Conservation (phyloP, 2,888 invertebrate species). For the Cartodere bifasciata region DNA sequence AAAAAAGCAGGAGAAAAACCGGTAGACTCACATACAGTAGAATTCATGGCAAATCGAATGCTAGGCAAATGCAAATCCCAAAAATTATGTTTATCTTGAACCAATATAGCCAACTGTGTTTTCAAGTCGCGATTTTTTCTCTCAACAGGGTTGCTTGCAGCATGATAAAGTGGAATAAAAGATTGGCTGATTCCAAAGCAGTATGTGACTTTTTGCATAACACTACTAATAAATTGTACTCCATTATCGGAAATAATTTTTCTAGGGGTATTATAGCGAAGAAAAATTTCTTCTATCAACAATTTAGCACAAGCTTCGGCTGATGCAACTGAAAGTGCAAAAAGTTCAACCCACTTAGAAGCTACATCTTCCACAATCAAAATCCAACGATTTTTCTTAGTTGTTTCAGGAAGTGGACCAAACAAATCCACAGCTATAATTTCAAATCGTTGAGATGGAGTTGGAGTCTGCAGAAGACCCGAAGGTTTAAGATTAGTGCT, state of each 20-base stretch:
- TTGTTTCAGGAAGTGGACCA: conserved; percentile 19
- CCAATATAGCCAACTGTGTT: conserved; percentile 22
- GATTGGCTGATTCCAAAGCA: conserved; percentile 21
- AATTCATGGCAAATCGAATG: conserved; percentile 30
- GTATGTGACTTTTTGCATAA: conserved; percentile 25
- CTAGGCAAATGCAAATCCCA: conserved; percentile 24
- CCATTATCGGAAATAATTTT: conserved; percentile 28
- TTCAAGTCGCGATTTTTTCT: conserved; percentile 24
- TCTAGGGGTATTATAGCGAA: conserved; percentile 25
- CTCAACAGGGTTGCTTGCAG: conserved; percentile 16
- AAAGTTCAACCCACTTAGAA: conserved; percentile 20
- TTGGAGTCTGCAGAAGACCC: conserved; percentile 21
- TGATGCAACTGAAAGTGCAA: conserved; percentile 16
- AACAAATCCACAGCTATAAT: conserved; percentile 20
- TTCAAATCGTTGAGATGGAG: conserved; percentile 18
- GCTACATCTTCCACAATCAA: conserved; percentile 20
- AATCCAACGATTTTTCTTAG: conserved; percentile 15
- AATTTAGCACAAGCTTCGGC: conserved; percentile 17
- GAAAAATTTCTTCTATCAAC: conserved; percentile 19
- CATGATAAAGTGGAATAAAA: conserved; percentile 20
- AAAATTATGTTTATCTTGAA: conserved; percentile 18
- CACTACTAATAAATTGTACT: conserved; percentile 21
- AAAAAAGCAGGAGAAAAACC: conserved; percentile 24
- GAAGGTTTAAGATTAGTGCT: conserved; percentile 18
- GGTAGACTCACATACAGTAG: conserved; percentile 20